Base-by-base conservation (phyloP, 2,888 invertebrate genomes). In the Conus canariensis region DNA sequence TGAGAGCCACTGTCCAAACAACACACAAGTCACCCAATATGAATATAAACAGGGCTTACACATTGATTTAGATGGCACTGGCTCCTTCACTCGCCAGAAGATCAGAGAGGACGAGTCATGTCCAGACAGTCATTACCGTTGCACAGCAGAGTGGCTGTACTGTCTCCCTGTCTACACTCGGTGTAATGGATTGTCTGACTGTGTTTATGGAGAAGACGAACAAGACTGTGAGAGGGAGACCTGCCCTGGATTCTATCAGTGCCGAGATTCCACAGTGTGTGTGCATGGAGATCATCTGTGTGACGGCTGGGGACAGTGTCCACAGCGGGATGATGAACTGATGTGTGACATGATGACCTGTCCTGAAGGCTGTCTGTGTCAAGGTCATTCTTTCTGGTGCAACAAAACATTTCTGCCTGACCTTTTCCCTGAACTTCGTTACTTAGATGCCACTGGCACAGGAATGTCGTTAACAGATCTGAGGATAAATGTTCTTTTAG, bases 151-250 rank as follows among this genome's bases (percentile, higher is more conserved):
- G 5, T 2, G 4, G 30, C 10, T 77, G 25, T 77, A 77, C 30
- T 77, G 77, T 30, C 77, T 77, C 9, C 77, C 77, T 30, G 77
- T 30, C 8, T 77, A 77, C 30, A 77, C 77, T 10, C 77, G 77
- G 6, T 77, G 77, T 30, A 77, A 77, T 8, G 25, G 30, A 30
- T 30, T 77, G 9, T 77, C 77, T 77, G 77, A 77, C 77, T 74
- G 70, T 19, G n/a, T n/a, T 74, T 74, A 74, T 74, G 70, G 70
- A 64, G 70, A 74, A 74, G 70, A 77, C 30, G 77, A 77, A 77
- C 77, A 30, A 25, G 30, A 77, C 30, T 77, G 77, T 30, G 10
- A 77, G 25, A 77, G 9, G 16, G 77, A 30, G 12, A 25, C 30
- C 8, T 77, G 77, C 6, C 30, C 77, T 77, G 77, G 77, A 0